Base-by-base conservation (phyloP, 2,113 vertebrate genomes). In the Alosa alosa region DNA sequence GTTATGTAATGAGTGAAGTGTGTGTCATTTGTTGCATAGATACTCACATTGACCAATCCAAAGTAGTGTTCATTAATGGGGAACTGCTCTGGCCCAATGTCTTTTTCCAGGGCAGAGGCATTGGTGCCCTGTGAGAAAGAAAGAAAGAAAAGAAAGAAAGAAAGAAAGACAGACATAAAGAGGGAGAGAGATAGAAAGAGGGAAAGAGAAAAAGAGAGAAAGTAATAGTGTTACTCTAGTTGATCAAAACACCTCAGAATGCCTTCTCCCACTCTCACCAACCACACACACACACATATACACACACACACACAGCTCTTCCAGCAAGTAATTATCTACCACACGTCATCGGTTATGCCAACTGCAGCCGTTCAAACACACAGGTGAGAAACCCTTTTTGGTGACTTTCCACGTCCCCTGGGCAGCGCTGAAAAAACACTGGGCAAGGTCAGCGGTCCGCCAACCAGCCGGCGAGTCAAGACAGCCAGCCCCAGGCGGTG, bases 61-160 rank as follows among this genome's bases (percentile, higher is more conserved):
- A 99, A 99, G 95, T 99, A 99, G 95, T 99, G 97, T 87, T 99
- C 98, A 95, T 99, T 99, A 96, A 99, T 98, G 84, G 97, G 98
- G 93, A 99, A 99, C 94, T 99, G 98, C 97, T 99, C 98, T 95
- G 97, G 97, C 91, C 98, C 98, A 94, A 99, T 99, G 96, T 99
- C 98, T 98, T 99, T 99, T 95, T 99, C 97, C 97, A 99, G 97
- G 97, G 98, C 98, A 95, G 98, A 99, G 98, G 98, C 98, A 99
- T 99, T 99, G 97, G 97, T 98, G 98, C 98, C 98, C 98, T 99
- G 88, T 81, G 75, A 87, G 87, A 89, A 2, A 55, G 4, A 64
- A 13, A 44, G 5, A 87, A n/a, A 39, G 20, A 55, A 64, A 13
- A 44, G 5, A 87, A n/a, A 39, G 20, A 55, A 2, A 20, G 18